Evolutionary conservation across 2,113 vertebrate species (phyloP), one percentile per base, ranked within the genome.

Genomic region (Taurulus bubalis): DNA sequence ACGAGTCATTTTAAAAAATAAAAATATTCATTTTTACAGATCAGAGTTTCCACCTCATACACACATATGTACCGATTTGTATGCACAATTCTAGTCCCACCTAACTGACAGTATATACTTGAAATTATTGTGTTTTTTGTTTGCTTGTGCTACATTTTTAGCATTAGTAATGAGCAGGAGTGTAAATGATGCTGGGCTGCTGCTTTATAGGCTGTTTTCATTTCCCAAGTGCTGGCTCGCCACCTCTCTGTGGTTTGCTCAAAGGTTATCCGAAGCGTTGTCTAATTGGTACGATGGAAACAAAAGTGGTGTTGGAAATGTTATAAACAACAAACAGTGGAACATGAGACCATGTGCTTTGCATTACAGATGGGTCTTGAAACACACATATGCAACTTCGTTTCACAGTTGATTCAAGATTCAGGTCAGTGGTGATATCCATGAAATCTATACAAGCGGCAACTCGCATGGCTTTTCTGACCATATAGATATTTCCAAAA

Each of bases 201-300:
- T 67, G 65, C n/a, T 65, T 80, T 84, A 40, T 69, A n/a, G 64
- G 40, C 8, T 80, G 51, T 68, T 68, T 88, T 82, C 34, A 69
- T 80, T 76, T 82, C 47, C 64, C 49, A 30, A 36, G 51, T 63
- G 51, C 56, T 34, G 55, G 56, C 58, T 45, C 26, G 45, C 60
- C 65, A 69, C 58, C 45, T 74, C 53, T 34, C 22, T 68, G 76
- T 9, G 40, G 67, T 77, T 68, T 34, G 18, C 55, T 51, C 64
- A 32, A 9, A 82, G 59, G 53, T 79, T 90, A 71, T 80, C 76
- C 79, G 60, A 24, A 65, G 40, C 15, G 8, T 1, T 3, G 53
- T 71, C 24, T 87, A 83, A 85, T 77, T 84, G 79, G 45, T 0
- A 6, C 36, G 34, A 63, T 67, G 62, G 64, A 73, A 77, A 82